Evolutionary conservation across 2,888 invertebrate genomes (phyloP).

Genomic region (Chorisops tibialis): DNA sequence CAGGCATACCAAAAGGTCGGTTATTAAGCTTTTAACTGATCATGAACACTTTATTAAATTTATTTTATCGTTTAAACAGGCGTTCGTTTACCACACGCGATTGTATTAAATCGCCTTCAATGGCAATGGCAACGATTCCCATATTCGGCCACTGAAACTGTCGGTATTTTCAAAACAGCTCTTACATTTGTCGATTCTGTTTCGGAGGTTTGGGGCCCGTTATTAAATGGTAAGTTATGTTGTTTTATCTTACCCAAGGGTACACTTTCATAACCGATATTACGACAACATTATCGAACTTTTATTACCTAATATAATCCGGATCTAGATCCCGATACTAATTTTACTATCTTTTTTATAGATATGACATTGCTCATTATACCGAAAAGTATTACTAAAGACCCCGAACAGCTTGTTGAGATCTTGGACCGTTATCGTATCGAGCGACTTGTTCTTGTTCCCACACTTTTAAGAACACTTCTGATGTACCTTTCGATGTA

Average conservation of each 20-base stretch:
- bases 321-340: background rate
- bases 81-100: slow-evolving; percentile 73
- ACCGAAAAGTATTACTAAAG: slow-evolving; percentile 68
- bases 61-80: slow-evolving; percentile 53
- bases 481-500: slow-evolving; percentile 69
- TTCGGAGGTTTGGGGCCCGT: slow-evolving; percentile 82
- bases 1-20: slow-evolving; percentile 82
- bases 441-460: slow-evolving; percentile 78
- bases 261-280: background rate
- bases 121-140: slow-evolving; percentile 88
- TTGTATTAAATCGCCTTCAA: slow-evolving; percentile 75
- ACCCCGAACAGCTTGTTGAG: slow-evolving; percentile 71
- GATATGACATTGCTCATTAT: slow-evolving; percentile 67
- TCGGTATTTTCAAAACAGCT: slow-evolving; percentile 85
- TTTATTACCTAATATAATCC: background rate
- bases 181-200: slow-evolving; percentile 89
- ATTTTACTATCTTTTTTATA: slow-evolving; percentile 9
- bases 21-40: background rate
- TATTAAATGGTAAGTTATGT: slow-evolving; percentile 62
- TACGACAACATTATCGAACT: too few relatives aligned
- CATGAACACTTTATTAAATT: background rate
- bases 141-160: slow-evolving; percentile 62
- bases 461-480: slow-evolving; percentile 74
- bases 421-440: slow-evolving; percentile 71
- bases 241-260: background rate